Evolutionary conservation across 2,113 vertebrate species (phyloP), one percentile per base, ranked within the genome.

Genomic region (Psittacula cyanocephala): DNA sequence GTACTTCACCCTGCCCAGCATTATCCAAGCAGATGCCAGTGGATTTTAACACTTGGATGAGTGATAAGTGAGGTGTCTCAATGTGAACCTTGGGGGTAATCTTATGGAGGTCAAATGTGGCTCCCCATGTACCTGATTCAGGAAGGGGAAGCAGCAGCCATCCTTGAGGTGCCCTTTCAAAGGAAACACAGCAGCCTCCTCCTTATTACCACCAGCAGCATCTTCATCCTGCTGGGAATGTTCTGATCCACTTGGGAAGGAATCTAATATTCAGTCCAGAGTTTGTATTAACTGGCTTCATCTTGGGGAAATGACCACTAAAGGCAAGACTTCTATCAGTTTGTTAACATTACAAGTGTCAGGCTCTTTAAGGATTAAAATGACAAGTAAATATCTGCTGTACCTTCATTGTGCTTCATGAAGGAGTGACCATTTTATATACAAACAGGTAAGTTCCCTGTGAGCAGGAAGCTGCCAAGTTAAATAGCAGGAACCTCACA

Each of bases 361-460:
- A 64, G 12, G 24, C 41, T 91, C 23, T 70, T 71, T 13, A 67
- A 52, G 47, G 9, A 43, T 15, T 64, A 17, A 52, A 76, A 62
- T 88, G 70, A 91, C 35, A 89, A 95, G 35, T 87, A 91, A 81
- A 78, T 78, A 4, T 17, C 6, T 93, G 52, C 57, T 91, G 44
- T 85, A 39, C 76, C 79, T 88, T 93, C 67, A 41, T 94, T 89
- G 72, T 94, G 89, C 88, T 94, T 94, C 63, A 0, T 80, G 55
- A 60, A 90, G 88, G 75, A 94, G 63, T 70, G 90, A 47, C 63
- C 29, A 7, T 88, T 76, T 75, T 47, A 17, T 57, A 10, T 57
- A 13, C 35, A 44, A 62, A 28, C 50, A 85, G 75, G 75, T 93
- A 20, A 90, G 86, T 80, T 63, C 50, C 68, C 35, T 0, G 0